Conservation (phyloP, 1,140 invertebrate species). For the Apocrypta bakeri region DNA sequence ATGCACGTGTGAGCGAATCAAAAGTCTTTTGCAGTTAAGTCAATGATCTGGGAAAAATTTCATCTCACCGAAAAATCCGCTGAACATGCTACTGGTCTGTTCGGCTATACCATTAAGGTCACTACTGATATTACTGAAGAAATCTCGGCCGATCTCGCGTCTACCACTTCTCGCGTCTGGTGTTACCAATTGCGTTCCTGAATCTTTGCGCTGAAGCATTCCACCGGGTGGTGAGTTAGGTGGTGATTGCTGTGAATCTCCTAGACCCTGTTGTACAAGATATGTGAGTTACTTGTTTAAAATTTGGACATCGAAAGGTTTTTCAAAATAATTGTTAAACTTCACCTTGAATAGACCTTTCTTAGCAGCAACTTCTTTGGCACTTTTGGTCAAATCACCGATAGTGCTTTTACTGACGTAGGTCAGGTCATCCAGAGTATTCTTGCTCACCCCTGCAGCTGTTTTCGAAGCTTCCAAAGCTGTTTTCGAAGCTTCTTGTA, state of each 20-base stretch:
- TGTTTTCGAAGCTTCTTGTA: slow-evolving; percentile 87
- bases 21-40: neutral
- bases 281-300: neutral
- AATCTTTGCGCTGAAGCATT: slow-evolving; percentile 66
- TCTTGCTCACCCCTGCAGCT: slow-evolving; percentile 90
- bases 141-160: slow-evolving; percentile 82
- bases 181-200: slow-evolving; percentile 69
- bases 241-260: slow-evolving; percentile 70
- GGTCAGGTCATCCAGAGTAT: slow-evolving; percentile 89
- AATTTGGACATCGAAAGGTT: neutral
- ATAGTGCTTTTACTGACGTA: slow-evolving; percentile 90
- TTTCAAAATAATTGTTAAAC: neutral
- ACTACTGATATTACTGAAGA: slow-evolving; percentile 91
- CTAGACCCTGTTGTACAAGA: slow-evolving; percentile 63
- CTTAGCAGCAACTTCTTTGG: slow-evolving; percentile 89
- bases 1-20: slow-evolving; percentile 62
- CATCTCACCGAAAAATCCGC: slow-evolving; percentile 89
- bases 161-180: slow-evolving; percentile 63
- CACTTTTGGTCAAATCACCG: slow-evolving; percentile 92
- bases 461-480: slow-evolving; percentile 91
- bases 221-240: slow-evolving; percentile 59
- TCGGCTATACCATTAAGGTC: slow-evolving; percentile 93
- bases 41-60: neutral
- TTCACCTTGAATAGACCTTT: slow-evolving; percentile 88
- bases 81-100: slow-evolving; percentile 93